phyloP scores from a whole-genome alignment of 2,888 invertebrate genomes.

The Isoperla grammatica region DNA sequence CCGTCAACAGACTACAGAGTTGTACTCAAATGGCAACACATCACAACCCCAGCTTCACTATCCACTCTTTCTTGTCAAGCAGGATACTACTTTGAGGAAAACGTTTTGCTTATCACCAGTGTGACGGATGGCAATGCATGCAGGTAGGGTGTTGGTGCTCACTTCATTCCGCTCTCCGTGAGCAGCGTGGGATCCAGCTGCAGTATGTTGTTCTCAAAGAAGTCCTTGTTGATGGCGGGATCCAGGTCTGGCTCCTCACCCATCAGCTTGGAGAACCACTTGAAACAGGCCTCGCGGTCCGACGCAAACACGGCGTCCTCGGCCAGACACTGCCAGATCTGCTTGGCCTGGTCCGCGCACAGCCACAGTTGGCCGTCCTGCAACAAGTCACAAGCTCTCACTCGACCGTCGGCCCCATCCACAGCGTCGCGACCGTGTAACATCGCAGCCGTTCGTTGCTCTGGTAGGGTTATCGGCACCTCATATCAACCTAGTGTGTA shows the following conservation, averaged over 20 bases:
- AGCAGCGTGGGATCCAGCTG: constrained; percentile 85
- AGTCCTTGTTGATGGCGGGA: constrained; percentile 91
- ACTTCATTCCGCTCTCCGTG: constrained; percentile 94
- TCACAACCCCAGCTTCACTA: too few species aligned
- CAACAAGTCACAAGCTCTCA: constrained; percentile 35
- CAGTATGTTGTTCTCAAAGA: constrained; percentile 91
- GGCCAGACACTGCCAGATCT: constrained; percentile 94
- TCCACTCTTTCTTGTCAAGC: too few species aligned
- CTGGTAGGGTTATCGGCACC: too few species aligned
- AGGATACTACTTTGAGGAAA: too few species aligned
- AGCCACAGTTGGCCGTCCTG: constrained; percentile 93
- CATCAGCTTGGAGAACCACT: constrained; percentile 97
- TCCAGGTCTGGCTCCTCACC: constrained; percentile 95
- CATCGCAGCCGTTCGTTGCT: too few species aligned
- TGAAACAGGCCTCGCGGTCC: constrained; percentile 94
- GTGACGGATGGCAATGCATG: too few species aligned
- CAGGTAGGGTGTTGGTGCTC: too few species aligned
- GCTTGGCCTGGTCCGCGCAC: constrained; percentile 94
- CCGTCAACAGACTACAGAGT: too few species aligned
- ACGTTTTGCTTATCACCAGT: too few species aligned
- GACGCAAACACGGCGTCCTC: constrained; percentile 87
- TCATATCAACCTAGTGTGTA: too few species aligned
- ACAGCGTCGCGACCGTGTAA: background rate
- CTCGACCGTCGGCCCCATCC: background rate
- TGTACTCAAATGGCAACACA: too few species aligned